phyloP scores from a whole-genome alignment of 1,140 invertebrate genomes.

The Potamilus streckersoni region DNA sequence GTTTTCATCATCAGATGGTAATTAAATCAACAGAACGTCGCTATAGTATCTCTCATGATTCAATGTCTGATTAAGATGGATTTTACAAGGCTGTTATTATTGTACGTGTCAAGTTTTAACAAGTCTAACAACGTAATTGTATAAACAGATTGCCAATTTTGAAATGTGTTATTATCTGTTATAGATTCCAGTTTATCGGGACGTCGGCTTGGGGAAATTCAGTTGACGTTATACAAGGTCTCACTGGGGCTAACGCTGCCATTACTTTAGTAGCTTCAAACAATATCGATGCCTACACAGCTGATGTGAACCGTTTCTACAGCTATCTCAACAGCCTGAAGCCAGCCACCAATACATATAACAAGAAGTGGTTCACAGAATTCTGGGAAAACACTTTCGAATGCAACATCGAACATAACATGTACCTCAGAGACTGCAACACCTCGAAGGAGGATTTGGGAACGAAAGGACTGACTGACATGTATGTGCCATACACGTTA shows the following conservation, averaged over 20 bases:
- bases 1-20: too few relatives aligned
- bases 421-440: constrained; percentile 9
- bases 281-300: constrained; percentile 1
- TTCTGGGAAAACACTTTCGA: constrained; percentile 53
- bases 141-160: neutral
- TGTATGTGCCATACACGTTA: constrained; percentile 44
- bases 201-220: constrained; percentile 40
- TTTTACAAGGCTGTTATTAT: neutral
- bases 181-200: constrained; percentile 38
- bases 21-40: too few relatives aligned
- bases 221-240: constrained; percentile 8
- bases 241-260: constrained; percentile 29
- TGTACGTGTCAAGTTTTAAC: too few relatives aligned
- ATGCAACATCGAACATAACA: constrained; percentile 21
- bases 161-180: neutral
- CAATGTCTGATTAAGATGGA: neutral
- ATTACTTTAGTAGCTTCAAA: constrained; percentile 23
- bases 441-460: constrained; percentile 17
- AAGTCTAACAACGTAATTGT: too few relatives aligned
- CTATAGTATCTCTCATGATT: neutral
- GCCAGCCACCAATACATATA: constrained; percentile 14
- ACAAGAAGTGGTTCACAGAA: constrained; percentile 42
- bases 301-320: constrained; percentile 32
- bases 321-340: constrained; percentile 28
- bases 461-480: constrained; percentile 12